Base-by-base conservation (phyloP, 2,113 vertebrate genomes). In the Atherinomorus stipes region DNA sequence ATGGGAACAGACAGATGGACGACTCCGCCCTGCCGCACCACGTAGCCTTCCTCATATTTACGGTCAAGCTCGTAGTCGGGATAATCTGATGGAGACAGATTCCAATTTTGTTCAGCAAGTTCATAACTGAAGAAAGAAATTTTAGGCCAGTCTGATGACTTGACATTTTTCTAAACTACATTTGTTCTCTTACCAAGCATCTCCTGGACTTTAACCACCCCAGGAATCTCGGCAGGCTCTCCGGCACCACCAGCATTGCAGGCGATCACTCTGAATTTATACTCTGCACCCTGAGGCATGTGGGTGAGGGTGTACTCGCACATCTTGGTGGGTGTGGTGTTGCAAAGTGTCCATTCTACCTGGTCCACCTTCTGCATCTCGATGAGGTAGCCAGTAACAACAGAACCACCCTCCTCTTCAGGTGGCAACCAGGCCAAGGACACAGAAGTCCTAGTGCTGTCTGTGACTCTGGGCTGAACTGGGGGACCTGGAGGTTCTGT, bases 351-450 rank as follows among this genome's bases (percentile, higher is more conserved):
- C 98, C 98, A 99, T 94, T 99, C 98, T 86, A 95, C 91, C 87
- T 99, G 98, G 91, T 99, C 98, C 74, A 98, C 94, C 87, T 99
- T 99, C 88, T 99, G 98, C 98, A 99, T 99, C 92, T 99, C 97
- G 67, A 99, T 96, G 26, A 99, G 92, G 86, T 99, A 99, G 26
- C 98, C 98, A 47, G 93, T 96, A 80, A 99, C 92, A 79, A 95
- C 91, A 75, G 97, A 95, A 56, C 98, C 98, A 64, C 98, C 98
- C 93, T 98, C 96, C 63, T 99, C 96, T 90, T 96, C 96, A 74
- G 98, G 98, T 19, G 95, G 93, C 75, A 93, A 94, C 98, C 98
- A 99, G 81, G 97, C 98, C 83, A 99, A 88, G 63, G 97, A 96
- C 13, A 99, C 97, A 1, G 98, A 99, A 63, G 97, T 97, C 86